Conservation (phyloP, 2,888 invertebrate genomes). For the Sphaerophoria taeniata region DNA sequence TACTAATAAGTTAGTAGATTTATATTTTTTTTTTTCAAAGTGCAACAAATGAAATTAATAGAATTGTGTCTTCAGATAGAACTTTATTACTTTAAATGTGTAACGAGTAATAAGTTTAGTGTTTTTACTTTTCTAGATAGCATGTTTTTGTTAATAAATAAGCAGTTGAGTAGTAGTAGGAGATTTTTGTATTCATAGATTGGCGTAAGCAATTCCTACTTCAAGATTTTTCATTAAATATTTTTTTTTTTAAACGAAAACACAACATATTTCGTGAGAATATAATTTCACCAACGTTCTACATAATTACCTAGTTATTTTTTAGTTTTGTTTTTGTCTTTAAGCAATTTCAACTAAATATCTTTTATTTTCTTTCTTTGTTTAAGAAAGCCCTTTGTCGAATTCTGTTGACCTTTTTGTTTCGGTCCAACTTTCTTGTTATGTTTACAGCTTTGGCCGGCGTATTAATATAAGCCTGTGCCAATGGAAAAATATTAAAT, state of each 20-base stretch:
- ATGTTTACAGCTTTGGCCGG: constrained; percentile 10
- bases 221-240: constrained; percentile 33
- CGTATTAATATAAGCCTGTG: constrained; percentile 12
- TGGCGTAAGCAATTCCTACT: constrained; percentile 58
- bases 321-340: constrained; percentile 11
- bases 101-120: constrained; percentile 61
- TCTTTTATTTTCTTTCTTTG: constrained; percentile 4
- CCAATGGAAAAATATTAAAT: constrained; percentile 48
- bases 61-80: constrained; percentile 32
- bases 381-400: constrained; percentile 17
- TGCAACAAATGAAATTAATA: constrained; percentile 64
- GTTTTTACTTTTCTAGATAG: constrained; percentile 39
- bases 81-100: constrained; percentile 30
- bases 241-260: constrained; percentile 46
- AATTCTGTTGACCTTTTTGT: neutral
- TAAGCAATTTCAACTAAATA: constrained; percentile 41
- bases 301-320: constrained; percentile 69
- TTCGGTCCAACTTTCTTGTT: neutral
- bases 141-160: constrained; percentile 53
- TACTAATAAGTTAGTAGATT: constrained; percentile 12
- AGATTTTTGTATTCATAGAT: constrained; percentile 27
- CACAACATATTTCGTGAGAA: constrained; percentile 58
- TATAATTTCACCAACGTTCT: constrained; percentile 55
- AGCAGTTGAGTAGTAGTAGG: constrained; percentile 61
- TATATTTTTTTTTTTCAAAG: constrained; percentile 51